phyloP scores from a whole-genome alignment of 2,113 vertebrate genomes.

The Mirounga angustirostris region DNA sequence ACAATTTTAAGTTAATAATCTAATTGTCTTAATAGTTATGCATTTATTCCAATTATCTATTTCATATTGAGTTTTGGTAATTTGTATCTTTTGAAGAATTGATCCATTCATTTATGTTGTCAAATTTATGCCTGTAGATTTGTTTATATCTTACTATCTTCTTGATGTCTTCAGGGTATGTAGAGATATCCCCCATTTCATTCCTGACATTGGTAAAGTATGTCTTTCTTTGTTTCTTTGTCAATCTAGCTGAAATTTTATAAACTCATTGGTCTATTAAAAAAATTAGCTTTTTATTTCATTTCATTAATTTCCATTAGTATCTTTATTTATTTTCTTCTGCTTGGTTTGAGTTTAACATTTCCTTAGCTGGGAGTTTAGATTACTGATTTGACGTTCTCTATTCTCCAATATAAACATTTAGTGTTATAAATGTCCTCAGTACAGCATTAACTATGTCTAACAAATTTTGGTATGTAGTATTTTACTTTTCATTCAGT shows the following conservation, averaged over 20 bases:
- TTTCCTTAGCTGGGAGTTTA: not conserved
- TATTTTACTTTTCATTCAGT: constrained; percentile 5
- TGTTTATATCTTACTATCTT: not conserved
- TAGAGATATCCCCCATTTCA: not conserved
- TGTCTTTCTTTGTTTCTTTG: not conserved
- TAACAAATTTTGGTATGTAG: not conserved
- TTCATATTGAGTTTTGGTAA: not conserved
- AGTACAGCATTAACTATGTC: not conserved
- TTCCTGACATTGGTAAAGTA: not conserved
- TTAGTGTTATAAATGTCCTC: not conserved
- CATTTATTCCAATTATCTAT: not conserved
- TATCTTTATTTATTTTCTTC: not conserved
- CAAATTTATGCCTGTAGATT: not conserved
- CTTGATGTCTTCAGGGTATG: not conserved
- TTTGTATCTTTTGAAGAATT: not conserved
- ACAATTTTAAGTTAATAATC: not conserved
- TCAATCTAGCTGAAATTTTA: not conserved
- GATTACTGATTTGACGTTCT: not conserved
- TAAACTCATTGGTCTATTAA: not conserved
- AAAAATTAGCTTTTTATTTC: not conserved
- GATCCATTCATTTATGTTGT: not conserved
- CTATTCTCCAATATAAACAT: not conserved
- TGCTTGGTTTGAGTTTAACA: not conserved
- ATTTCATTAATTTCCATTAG: not conserved
- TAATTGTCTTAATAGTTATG: not conserved